A percentile compares a stretch with the other conserved stretches of the same genome.
phyloP scores from a whole-genome alignment of 2,797 vertebrate genomes.

The Neopelma chrysocephalum region DNA sequence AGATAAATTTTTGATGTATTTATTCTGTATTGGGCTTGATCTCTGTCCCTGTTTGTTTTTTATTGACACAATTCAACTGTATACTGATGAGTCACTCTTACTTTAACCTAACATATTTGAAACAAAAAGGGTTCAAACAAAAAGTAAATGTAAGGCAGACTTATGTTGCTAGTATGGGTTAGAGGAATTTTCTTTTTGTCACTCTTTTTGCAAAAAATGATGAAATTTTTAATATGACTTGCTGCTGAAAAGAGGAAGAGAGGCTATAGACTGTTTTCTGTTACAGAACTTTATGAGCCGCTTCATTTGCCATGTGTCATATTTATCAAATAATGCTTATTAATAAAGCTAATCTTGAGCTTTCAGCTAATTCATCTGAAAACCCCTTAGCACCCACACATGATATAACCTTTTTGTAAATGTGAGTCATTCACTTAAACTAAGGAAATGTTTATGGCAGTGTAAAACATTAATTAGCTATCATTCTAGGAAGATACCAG shows the following conservation, averaged over 20 bases:
- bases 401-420: slow-evolving; percentile 50
- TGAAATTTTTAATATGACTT: background rate
- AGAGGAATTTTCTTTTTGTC: background rate
- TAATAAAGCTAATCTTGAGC: slow-evolving; percentile 54
- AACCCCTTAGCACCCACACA: slow-evolving; percentile 42
- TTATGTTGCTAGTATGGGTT: background rate
- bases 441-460: slow-evolving; percentile 60
- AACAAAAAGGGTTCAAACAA: background rate
- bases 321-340: background rate
- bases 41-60: background rate
- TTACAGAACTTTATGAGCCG: background rate
- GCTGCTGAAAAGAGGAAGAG: background rate
- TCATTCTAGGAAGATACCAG: slow-evolving; percentile 55
- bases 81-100: background rate
- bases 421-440: slow-evolving; percentile 57
- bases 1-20: background rate
- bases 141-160: background rate
- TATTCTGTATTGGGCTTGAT: background rate
- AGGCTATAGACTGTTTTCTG: background rate
- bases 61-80: background rate
- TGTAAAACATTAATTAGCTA: slow-evolving; percentile 67
- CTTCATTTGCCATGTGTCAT: background rate
- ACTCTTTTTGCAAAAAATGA: background rate
- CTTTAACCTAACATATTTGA: background rate
- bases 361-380: slow-evolving; percentile 62